Evolutionary conservation across 2,888 invertebrate genomes (phyloP).

Genomic region (Agonopterix arenella): DNA sequence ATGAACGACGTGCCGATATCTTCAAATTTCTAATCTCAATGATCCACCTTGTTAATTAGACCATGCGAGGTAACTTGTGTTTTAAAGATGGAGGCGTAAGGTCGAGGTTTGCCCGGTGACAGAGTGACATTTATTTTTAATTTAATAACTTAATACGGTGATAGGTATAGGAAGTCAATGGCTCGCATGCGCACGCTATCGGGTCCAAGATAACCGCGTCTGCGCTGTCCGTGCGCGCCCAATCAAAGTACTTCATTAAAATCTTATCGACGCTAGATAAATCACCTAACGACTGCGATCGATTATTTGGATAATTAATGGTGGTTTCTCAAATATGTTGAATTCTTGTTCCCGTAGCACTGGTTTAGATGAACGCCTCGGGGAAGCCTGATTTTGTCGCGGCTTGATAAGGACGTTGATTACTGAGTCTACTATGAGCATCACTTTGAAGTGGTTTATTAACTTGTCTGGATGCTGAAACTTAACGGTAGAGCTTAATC

Average conservation of each 20-base stretch:
- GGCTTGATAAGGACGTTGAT: too few species aligned
- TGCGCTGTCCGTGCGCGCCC: slow-evolving; percentile 63
- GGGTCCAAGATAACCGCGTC: slow-evolving; percentile 57
- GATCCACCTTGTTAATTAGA: slow-evolving; percentile 70
- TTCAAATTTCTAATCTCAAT: slow-evolving; percentile 73
- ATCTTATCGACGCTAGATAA: slow-evolving; percentile 75
- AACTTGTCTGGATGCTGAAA: too few species aligned
- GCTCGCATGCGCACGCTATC: slow-evolving; percentile 63
- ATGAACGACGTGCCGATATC: slow-evolving; percentile 75
- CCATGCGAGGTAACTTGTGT: slow-evolving; percentile 23
- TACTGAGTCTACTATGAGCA: too few species aligned
- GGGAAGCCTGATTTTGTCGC: slow-evolving; percentile 11
- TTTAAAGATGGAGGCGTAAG: slow-evolving; percentile 26
- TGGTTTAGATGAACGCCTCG: slow-evolving; percentile 33
- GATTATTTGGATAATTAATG: slow-evolving; percentile 76
- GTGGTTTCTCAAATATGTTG: slow-evolving; percentile 64
- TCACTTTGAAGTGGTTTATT: too few species aligned
- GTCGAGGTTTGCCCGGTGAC: slow-evolving; percentile 30
- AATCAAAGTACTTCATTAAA: slow-evolving; percentile 78
- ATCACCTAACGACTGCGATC: slow-evolving; percentile 73
- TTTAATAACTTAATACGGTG: slow-evolving; percentile 72
- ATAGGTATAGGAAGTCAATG: slow-evolving; percentile 67
- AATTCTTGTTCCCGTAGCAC: slow-evolving; percentile 52
- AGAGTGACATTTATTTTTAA: slow-evolving; percentile 55
- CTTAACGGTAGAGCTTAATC: too few species aligned